These are phyloP conservation scores for Pseudoatta argentina DNA, from an alignment of 1,140 invertebrate species.

Conservation along the genomic window DNA sequence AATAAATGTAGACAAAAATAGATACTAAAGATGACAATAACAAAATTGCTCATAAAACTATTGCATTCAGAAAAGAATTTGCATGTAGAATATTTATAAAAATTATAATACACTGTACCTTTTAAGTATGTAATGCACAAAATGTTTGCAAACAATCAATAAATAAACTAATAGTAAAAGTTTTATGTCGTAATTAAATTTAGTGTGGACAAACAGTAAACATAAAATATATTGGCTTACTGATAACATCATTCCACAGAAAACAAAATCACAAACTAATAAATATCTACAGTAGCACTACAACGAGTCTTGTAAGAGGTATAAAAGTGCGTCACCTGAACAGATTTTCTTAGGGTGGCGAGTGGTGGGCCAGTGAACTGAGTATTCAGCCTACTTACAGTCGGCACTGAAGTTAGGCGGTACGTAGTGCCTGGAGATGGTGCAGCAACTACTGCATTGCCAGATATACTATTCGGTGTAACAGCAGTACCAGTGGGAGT, in stretches of 20 bases:
- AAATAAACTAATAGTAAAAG: slow-evolving; percentile 26
- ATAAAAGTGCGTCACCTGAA: slow-evolving; percentile 86
- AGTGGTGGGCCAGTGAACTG: slow-evolving; percentile 88
- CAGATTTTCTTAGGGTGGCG: slow-evolving; percentile 87
- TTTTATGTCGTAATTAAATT: slow-evolving; percentile 27
- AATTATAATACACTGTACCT: neutral
- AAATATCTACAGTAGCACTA: slow-evolving; percentile 83
- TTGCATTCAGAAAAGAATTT: slow-evolving; percentile 3
- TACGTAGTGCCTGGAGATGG: slow-evolving; percentile 86
- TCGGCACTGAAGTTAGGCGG: slow-evolving; percentile 88
- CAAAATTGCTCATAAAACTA: slow-evolving; percentile 6
- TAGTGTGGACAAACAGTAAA: slow-evolving; percentile 52
- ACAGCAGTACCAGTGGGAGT: slow-evolving; percentile 87
- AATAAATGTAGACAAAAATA: slow-evolving; percentile 3
- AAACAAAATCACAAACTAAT: slow-evolving; percentile 74
- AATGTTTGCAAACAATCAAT: slow-evolving; percentile 50
- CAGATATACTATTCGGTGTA: slow-evolving; percentile 88
- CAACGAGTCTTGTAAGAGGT: slow-evolving; percentile 86
- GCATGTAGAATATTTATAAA: neutral
- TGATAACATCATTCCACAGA: slow-evolving; percentile 78
- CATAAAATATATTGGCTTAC: slow-evolving; percentile 71
- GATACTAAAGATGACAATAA: neutral
- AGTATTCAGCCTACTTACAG: slow-evolving; percentile 87
- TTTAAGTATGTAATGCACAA: slow-evolving; percentile 33
- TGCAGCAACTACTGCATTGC: slow-evolving; percentile 82